These are phyloP conservation scores for Poeciliopsis gracilis DNA, from an alignment of 2,797 vertebrate genomes.

Conservation along the genomic window DNA sequence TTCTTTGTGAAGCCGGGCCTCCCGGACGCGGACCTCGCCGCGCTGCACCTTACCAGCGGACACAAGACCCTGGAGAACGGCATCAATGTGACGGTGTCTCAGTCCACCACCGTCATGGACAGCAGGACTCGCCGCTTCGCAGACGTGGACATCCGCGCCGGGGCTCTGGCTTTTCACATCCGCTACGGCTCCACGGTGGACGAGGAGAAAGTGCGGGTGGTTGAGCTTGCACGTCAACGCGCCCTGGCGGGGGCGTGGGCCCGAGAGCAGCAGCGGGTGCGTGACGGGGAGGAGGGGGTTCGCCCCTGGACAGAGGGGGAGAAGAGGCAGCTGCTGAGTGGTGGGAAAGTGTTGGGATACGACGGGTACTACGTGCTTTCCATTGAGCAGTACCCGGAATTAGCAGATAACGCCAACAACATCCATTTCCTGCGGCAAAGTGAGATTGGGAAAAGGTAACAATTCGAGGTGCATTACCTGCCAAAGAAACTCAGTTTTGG, in stretches of 20 bases:
- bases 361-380: constrained; percentile 99
- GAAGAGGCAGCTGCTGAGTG: constrained; percentile 95
- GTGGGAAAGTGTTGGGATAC: constrained; percentile 94
- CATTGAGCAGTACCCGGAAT: constrained; percentile 98
- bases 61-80: constrained; percentile 95
- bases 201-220: constrained; percentile 93
- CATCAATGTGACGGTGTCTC: constrained; percentile 95
- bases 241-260: constrained; percentile 94
- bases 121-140: constrained; percentile 97
- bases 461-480: constrained; percentile 83
- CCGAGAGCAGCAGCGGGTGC: constrained; percentile 92
- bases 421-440: constrained; percentile 99
- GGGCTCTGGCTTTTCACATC: constrained; percentile 90
- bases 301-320: constrained; percentile 98
- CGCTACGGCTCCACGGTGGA: constrained; percentile 96
- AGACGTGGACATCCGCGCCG: constrained; percentile 93
- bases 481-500: constrained; percentile 86
- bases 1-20: constrained; percentile 96
- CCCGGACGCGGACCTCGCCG: constrained; percentile 92
- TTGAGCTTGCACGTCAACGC: constrained; percentile 94
- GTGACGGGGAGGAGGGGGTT: constrained; percentile 94
- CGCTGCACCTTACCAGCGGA: constrained; percentile 92
- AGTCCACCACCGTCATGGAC: constrained; percentile 95
- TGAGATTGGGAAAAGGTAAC: constrained; percentile 99
- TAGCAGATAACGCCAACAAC: constrained; percentile 97